Percentiles rank a stretch among this genome's conserved stretches.
phyloP scores from a whole-genome alignment of 1,140 invertebrate species.

The Bicyclus anynana region DNA sequence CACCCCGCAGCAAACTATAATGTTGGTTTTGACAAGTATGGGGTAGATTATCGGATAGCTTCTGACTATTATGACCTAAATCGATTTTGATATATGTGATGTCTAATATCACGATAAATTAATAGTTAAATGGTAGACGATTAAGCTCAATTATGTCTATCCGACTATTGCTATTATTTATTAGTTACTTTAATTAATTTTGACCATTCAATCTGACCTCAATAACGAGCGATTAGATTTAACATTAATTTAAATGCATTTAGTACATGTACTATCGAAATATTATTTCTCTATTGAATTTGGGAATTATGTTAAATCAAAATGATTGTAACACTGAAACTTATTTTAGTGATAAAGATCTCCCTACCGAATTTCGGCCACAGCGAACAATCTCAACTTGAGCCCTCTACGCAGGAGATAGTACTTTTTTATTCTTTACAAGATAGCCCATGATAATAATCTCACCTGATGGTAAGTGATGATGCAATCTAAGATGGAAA shows the following conservation, averaged over 20 bases:
- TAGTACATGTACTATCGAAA: neutral
- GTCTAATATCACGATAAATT: constrained; percentile 11
- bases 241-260: neutral
- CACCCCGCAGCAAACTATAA: constrained; percentile 10
- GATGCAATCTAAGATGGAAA: too few species aligned
- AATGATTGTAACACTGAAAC: too few species aligned
- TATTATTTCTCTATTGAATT: neutral
- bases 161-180: neutral
- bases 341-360: too few species aligned
- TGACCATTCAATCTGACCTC: neutral
- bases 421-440: too few species aligned
- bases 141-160: neutral
- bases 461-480: too few species aligned
- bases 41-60: constrained; percentile 46
- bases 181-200: constrained; percentile 1
- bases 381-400: too few species aligned
- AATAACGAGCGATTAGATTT: neutral
- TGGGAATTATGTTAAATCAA: neutral
- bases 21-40: constrained; percentile 49
- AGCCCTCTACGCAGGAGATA: too few species aligned
- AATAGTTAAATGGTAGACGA: constrained; percentile 6
- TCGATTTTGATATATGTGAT: constrained; percentile 30
- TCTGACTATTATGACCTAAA: constrained; percentile 48
- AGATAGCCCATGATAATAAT: too few species aligned
- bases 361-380: too few species aligned